phyloP scores from a whole-genome alignment of 2,113 vertebrate species.

The Pterocles burchelli region DNA sequence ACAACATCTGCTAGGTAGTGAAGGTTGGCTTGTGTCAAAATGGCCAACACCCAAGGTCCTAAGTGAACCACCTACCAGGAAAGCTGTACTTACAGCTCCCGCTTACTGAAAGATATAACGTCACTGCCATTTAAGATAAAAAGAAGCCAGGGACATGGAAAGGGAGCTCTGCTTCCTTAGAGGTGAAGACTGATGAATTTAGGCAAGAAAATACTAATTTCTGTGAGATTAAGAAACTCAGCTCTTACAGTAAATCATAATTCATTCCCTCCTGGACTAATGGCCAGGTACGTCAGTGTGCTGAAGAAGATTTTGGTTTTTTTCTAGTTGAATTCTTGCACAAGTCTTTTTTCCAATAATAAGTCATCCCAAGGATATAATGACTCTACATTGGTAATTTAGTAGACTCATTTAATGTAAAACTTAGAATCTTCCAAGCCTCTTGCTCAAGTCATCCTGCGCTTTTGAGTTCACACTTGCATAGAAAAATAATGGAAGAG shows the following conservation, averaged over 20 bases:
- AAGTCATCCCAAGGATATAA: background rate
- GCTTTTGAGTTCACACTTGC: background rate
- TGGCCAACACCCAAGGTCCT: background rate
- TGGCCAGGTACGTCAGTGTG: background rate
- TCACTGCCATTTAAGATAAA: background rate
- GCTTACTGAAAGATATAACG: background rate
- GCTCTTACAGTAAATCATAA: background rate
- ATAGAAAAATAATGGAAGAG: background rate
- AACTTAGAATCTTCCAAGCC: background rate
- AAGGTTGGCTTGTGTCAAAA: background rate
- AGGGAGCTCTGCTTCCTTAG: background rate
- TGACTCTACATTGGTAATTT: background rate
- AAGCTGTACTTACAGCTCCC: background rate
- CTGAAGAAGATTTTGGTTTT: background rate
- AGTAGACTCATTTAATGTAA: background rate
- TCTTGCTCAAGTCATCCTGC: background rate
- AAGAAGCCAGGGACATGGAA: background rate
- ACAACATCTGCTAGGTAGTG: background rate
- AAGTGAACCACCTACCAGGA: background rate
- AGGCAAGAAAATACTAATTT: background rate
- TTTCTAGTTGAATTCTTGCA: background rate
- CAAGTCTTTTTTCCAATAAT: background rate
- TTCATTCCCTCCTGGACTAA: background rate
- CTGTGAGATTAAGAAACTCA: background rate
- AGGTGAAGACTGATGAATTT: background rate